Percentiles rank a stretch among this genome's conserved stretches.
These are phyloP conservation scores for Ptilonorhynchus violaceus DNA, from an alignment of 2,113 vertebrate species.

Conservation along the genomic window DNA sequence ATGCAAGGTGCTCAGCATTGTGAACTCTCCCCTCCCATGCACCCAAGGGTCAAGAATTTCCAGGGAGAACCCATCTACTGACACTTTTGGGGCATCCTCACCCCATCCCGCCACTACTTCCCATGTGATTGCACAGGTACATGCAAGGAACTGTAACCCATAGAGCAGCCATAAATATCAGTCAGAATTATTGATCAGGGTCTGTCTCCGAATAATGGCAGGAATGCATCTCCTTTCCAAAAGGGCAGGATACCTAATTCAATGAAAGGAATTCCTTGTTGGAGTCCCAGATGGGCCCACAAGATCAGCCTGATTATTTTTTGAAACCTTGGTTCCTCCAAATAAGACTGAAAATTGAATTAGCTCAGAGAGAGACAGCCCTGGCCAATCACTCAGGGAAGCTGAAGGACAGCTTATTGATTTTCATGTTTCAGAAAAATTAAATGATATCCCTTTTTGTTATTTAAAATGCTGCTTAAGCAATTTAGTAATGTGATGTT, in stretches of 20 bases:
- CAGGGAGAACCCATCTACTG: neutral
- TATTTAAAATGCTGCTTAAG: constrained; percentile 77
- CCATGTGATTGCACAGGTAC: constrained; percentile 47
- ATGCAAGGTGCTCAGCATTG: neutral
- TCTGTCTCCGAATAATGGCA: constrained; percentile 73
- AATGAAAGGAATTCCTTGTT: constrained; percentile 66
- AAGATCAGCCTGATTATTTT: constrained; percentile 64
- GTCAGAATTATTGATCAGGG: constrained; percentile 74
- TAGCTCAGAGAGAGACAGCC: constrained; percentile 40
- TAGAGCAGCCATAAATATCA: constrained; percentile 55
- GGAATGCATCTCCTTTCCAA: constrained; percentile 66
- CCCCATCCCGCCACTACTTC: constrained; percentile 20
- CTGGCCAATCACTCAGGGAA: constrained; percentile 57
- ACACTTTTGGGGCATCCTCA: neutral
- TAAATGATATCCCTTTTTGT: constrained; percentile 74
- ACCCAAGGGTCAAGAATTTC: neutral
- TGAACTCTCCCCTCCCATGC: neutral
- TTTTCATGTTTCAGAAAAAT: constrained; percentile 75
- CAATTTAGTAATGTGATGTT: constrained; percentile 70
- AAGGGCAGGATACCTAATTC: constrained; percentile 71
- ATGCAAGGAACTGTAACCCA: constrained; percentile 50
- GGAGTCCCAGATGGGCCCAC: constrained; percentile 42
- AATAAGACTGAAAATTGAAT: constrained; percentile 62
- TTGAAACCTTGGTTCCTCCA: constrained; percentile 5
- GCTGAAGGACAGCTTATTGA: constrained; percentile 77